phyloP scores from a whole-genome alignment of 2,113 vertebrate species.

The Pao palembangensis region DNA sequence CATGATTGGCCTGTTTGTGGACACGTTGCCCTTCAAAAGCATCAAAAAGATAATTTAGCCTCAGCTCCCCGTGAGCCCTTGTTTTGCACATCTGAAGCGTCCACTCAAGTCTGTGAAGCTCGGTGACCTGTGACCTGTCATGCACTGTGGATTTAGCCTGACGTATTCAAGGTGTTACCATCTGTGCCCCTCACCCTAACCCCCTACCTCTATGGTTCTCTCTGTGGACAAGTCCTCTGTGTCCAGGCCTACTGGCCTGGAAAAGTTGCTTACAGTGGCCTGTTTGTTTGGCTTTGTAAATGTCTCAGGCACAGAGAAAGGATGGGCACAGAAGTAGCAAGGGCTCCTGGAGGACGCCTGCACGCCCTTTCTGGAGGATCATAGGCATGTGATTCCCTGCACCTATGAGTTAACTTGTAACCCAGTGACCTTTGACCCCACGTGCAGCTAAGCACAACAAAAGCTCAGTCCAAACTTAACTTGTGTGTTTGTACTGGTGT shows the following conservation, averaged over 20 bases:
- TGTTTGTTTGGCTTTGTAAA: slow-evolving; percentile 61
- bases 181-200: slow-evolving; percentile 37
- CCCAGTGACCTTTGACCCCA: slow-evolving; percentile 22
- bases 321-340: slow-evolving; percentile 20
- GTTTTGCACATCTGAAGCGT: background rate
- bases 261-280: slow-evolving; percentile 65
- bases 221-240: slow-evolving; percentile 50
- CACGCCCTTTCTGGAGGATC: slow-evolving; percentile 11
- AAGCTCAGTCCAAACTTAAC: slow-evolving; percentile 14
- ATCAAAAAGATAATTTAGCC: too few species aligned
- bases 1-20: too few species aligned
- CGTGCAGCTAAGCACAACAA: slow-evolving; percentile 16
- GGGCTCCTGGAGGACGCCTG: slow-evolving; percentile 45
- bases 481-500: background rate
- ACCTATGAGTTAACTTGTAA: slow-evolving; percentile 50
- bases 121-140: slow-evolving; percentile 58
- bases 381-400: slow-evolving; percentile 16
- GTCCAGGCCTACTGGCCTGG: slow-evolving; percentile 56
- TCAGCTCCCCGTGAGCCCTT: background rate
- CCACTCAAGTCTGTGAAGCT: slow-evolving; percentile 28
- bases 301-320: slow-evolving; percentile 45
- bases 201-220: slow-evolving; percentile 13
- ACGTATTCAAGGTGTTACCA: slow-evolving; percentile 69
- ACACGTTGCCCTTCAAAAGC: too few species aligned
- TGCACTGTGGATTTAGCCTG: slow-evolving; percentile 51